Conservation (phyloP, 2,888 invertebrate species). For the Pristionchus japonicus region DNA sequence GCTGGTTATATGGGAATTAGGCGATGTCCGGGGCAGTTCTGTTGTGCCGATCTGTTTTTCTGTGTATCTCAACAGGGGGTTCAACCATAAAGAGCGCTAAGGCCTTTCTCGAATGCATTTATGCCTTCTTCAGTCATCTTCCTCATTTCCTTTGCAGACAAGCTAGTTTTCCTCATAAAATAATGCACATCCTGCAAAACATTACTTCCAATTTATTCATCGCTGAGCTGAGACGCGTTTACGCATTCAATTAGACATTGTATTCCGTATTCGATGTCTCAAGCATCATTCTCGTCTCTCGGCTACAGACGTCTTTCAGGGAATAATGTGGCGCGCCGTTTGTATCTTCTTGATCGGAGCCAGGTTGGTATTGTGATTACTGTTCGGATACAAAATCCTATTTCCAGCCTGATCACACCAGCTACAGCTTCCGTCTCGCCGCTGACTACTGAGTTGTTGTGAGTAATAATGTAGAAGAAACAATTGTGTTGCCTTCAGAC, state of each 20-base stretch:
- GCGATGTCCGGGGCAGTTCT: too few species aligned
- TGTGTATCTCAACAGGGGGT: too few species aligned
- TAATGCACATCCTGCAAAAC: background rate
- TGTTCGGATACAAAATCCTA: too few species aligned
- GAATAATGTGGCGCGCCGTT: background rate
- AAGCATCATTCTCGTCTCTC: background rate
- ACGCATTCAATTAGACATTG: background rate
- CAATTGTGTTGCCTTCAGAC: too few species aligned
- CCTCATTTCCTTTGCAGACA: too few species aligned
- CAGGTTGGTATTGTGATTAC: too few species aligned
- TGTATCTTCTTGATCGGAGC: background rate
- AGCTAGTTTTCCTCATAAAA: background rate
- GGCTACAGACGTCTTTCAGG: background rate
- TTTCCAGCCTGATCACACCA: background rate
- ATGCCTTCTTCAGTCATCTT: too few species aligned
- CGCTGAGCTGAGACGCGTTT: background rate
- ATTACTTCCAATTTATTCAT: background rate
- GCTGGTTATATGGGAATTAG: too few species aligned
- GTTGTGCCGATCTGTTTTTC: too few species aligned
- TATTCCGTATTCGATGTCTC: background rate
- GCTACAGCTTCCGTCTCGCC: background rate
- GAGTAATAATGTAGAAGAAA: too few species aligned
- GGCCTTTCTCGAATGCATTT: too few species aligned
- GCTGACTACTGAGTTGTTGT: background rate
- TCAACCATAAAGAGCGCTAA: too few species aligned